Evolutionary conservation across 2,797 vertebrate species (phyloP).

Genomic region (Perodicticus potto): DNA sequence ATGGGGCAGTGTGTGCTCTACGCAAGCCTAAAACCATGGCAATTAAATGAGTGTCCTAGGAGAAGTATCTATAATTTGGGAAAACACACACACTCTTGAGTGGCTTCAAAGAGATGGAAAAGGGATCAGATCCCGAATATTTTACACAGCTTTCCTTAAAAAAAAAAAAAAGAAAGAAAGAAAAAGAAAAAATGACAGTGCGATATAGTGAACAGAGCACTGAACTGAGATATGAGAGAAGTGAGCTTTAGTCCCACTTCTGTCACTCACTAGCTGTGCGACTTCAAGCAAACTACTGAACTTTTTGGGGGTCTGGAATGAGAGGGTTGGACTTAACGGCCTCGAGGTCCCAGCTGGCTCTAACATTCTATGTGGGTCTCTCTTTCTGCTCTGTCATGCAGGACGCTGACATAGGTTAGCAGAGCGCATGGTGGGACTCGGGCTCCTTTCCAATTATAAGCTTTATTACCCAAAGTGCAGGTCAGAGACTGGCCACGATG

Average conservation of each 20-base stretch:
- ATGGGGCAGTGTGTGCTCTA: neutral
- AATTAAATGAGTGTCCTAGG: neutral
- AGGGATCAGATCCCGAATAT: neutral
- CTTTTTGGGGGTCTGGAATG: neutral
- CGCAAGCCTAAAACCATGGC: neutral
- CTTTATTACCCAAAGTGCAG: neutral
- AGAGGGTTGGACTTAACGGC: neutral
- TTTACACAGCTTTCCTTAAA: neutral
- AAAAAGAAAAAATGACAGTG: no score
- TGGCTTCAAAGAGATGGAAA: neutral
- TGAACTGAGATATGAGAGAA: neutral
- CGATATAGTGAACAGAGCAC: neutral
- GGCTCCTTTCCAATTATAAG: neutral
- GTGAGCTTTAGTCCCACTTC: neutral
- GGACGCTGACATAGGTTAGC: fast-evolving
- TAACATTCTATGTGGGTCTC: no score
- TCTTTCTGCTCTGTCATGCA: neutral
- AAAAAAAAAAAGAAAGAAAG: no score
- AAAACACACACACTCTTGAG: neutral
- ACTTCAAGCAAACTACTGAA: neutral
- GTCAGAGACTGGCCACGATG: neutral
- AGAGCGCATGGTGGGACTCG: neutral
- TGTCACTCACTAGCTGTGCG: neutral
- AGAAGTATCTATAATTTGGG: neutral
- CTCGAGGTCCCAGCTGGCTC: neutral